Conservation (phyloP, 2,888 invertebrate genomes). For the Aphidius colemani region DNA sequence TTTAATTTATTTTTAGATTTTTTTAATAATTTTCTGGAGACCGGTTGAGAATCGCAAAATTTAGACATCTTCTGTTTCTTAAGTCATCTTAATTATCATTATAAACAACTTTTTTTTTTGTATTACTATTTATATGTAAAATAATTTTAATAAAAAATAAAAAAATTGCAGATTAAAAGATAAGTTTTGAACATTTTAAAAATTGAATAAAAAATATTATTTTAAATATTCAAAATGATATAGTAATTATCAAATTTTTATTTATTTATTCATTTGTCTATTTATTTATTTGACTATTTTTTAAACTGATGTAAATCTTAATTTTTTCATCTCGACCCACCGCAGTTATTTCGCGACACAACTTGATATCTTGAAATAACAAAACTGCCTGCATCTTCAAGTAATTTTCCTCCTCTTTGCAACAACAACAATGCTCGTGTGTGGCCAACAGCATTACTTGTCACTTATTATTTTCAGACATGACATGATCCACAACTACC, state of each 20-base stretch:
- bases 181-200: no score
- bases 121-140: not conserved
- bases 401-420: slow-evolving; percentile 45
- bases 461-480: slow-evolving; percentile 3
- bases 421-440: slow-evolving; percentile 52
- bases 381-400: slow-evolving; percentile 6
- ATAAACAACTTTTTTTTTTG: not conserved
- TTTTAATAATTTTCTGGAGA: not conserved
- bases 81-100: not conserved
- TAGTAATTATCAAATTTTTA: no score
- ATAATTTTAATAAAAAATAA: no score
- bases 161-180: no score
- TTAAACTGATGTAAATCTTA: not conserved
- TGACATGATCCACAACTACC: slow-evolving; percentile 17
- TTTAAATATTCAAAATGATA: no score
- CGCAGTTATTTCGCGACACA: slow-evolving; percentile 9
- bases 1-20: not conserved
- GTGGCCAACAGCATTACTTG: slow-evolving; percentile 43
- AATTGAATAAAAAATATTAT: no score
- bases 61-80: no score
- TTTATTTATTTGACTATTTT: no score
- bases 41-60: no score
- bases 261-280: no score
- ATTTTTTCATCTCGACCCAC: slow-evolving; percentile 8
- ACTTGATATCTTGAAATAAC: slow-evolving; percentile 1